These are phyloP conservation scores for Jacana jacana DNA, from an alignment of 2,113 vertebrate genomes.

Conservation along the genomic window DNA sequence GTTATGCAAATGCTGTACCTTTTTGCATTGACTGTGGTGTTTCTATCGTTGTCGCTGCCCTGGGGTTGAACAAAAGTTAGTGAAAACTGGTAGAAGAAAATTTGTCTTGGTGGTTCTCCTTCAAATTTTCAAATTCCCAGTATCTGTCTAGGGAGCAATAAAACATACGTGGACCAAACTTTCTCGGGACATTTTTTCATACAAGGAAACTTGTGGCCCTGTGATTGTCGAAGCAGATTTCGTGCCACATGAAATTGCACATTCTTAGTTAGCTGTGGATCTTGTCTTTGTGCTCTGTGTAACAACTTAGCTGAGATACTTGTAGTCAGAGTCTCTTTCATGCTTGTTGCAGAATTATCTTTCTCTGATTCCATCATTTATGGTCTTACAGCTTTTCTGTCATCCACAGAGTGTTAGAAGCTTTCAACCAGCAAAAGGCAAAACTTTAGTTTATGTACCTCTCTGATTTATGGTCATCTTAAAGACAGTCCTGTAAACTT, in stretches of 20 bases:
- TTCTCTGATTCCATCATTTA: neutral
- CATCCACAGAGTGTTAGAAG: neutral
- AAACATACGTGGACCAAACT: neutral
- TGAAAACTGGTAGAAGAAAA: neutral
- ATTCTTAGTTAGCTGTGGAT: neutral
- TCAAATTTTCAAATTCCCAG: neutral
- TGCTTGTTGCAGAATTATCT: neutral
- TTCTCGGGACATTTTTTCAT: neutral
- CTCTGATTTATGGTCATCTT: neutral
- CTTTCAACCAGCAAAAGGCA: neutral
- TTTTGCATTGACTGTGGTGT: neutral
- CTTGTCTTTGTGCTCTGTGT: neutral
- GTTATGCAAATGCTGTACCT: neutral
- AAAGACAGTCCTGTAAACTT: neutral
- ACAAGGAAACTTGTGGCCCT: fast-evolving
- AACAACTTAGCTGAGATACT: neutral
- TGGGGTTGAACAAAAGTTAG: neutral
- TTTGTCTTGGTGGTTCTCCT: neutral
- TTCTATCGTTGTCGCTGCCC: neutral
- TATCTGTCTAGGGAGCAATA: neutral
- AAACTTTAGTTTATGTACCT: neutral
- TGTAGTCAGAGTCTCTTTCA: neutral
- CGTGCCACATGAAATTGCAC: fast-evolving
- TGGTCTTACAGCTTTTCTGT: fast-evolving
- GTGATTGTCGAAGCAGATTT: neutral